phyloP scores from a whole-genome alignment of 2,113 vertebrate species.

The Antechinus stuartii region DNA sequence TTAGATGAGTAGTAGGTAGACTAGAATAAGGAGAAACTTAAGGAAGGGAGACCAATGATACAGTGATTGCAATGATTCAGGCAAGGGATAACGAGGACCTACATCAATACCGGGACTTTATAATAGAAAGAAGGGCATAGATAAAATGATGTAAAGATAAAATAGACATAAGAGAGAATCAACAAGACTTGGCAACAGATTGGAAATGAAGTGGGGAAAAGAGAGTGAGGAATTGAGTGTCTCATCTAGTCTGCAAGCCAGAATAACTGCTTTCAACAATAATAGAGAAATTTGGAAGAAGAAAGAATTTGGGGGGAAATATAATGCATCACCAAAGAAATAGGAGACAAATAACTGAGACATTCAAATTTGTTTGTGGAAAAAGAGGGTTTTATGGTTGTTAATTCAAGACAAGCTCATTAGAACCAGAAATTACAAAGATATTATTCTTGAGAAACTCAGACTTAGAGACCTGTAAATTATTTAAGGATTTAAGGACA shows the following conservation, averaged over 20 bases:
- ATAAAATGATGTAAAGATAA: background rate
- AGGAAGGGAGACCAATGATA: background rate
- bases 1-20: background rate
- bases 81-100: background rate
- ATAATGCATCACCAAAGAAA: background rate
- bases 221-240: background rate
- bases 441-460: background rate
- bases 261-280: background rate
- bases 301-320: background rate
- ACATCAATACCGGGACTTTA: background rate
- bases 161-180: background rate
- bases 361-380: background rate
- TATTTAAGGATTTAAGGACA: background rate
- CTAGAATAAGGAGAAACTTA: background rate
- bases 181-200: background rate
- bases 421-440: background rate
- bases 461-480: background rate
- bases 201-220: background rate
- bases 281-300: background rate
- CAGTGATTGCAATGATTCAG: background rate
- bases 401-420: background rate
- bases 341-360: background rate
- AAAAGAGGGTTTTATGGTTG: background rate
- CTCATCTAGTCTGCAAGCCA: background rate
- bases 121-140: background rate